Evolutionary conservation across 2,888 invertebrate genomes (phyloP), one percentile per base, ranked within the genome.

Genomic region (Melolontha melolontha): DNA sequence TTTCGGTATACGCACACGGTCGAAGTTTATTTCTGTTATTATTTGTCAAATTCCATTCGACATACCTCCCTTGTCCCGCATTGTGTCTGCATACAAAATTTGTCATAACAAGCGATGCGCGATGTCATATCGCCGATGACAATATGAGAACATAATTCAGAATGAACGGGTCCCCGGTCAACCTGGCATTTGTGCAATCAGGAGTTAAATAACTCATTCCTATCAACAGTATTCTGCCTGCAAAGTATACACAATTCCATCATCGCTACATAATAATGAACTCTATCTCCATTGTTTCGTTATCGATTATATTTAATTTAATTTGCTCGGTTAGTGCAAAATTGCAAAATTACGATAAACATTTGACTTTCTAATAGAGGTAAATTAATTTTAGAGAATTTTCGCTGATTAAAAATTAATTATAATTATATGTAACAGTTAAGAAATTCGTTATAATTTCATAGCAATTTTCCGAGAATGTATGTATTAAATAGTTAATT

Each of bases 161-260:
- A 67, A 70, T 69, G 75, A 75, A 77, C 69, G 62, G 59, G 51
- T 51, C 73, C 74, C 75, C 76, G 75, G 71, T 49, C 77, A 75
- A 77, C 75, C 76, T 77, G 78, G 78, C 79, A 79, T 80, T 81
- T 80, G 79, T 80, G 79, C 81, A 82, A 82, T 82, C 81, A 82
- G 74, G 75, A 75, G 76, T 78, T 79, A 79, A 80, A 81, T 80
- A 80, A 80, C 81, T 82, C 81, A 82, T 81, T 78, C 79, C 75
- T 77, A 80, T 80, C 80, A 79, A 73, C 79, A 44, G 44, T 59
- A 76, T 74, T 72, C 78, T 68, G 75, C 75, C 74, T 72, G 74
- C 74, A 75, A 76, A 77, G 76, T 75, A 74, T 74, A 66, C 75
- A 41, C 17, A 52, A 34, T 74, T 77, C 74, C 76, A 78, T 78